Conservation (phyloP, 2,797 vertebrate species). For the Falco berigora region DNA sequence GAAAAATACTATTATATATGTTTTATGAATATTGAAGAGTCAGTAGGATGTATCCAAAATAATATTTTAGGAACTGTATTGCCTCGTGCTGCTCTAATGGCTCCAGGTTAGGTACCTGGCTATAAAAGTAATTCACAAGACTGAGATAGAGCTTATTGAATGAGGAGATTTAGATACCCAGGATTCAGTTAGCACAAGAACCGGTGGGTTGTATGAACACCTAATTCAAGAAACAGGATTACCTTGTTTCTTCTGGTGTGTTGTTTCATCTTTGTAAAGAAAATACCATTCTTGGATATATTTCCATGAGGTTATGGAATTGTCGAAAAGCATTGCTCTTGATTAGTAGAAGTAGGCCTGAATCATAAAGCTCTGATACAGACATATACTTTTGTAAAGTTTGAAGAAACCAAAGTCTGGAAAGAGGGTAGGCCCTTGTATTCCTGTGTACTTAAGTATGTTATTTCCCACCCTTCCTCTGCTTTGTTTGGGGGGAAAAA, state of each 20-base stretch:
- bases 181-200: background rate
- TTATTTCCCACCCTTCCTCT: background rate
- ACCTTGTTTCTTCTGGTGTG: background rate
- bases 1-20: background rate
- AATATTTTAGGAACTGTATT: background rate
- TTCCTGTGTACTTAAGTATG: background rate
- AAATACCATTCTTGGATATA: background rate
- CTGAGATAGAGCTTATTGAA: background rate
- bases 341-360: background rate
- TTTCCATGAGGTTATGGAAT: background rate
- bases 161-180: background rate
- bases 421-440: background rate
- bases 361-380: background rate
- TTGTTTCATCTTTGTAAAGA: background rate
- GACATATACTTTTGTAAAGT: background rate
- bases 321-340: background rate
- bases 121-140: background rate
- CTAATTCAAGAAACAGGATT: background rate
- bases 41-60: background rate
- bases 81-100: background rate
- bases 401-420: background rate
- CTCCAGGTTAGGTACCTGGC: background rate
- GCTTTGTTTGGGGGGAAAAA: fast-evolving
- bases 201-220: background rate
- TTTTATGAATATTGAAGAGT: background rate